These are phyloP conservation scores for Crotalus tigris DNA, from an alignment of 2,113 vertebrate genomes.

Conservation along the genomic window DNA sequence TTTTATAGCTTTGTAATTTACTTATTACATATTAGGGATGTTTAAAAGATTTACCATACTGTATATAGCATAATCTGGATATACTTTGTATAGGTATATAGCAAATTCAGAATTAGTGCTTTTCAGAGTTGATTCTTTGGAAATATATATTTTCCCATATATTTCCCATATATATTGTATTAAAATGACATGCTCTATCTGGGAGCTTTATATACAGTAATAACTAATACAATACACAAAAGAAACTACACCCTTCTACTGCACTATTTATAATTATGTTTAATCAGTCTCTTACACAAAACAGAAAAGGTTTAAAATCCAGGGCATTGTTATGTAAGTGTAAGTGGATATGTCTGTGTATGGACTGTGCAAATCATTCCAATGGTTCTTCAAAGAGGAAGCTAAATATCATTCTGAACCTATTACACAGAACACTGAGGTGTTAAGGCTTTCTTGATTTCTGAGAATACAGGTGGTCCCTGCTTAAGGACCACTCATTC, in stretches of 20 bases:
- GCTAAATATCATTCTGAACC: not conserved
- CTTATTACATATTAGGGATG: slow-evolving; percentile 56
- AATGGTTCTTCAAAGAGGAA: not conserved
- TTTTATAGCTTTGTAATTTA: slow-evolving; percentile 48
- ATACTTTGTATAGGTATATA: not conserved
- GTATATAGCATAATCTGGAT: slow-evolving; percentile 54
- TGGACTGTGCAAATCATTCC: not conserved
- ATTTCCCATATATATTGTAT: slow-evolving; percentile 58
- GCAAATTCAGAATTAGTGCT: not conserved
- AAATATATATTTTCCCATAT: slow-evolving; percentile 55
- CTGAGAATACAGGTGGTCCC: not conserved
- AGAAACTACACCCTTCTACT: slow-evolving; percentile 65
- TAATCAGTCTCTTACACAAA: slow-evolving; percentile 25
- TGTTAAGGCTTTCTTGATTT: not conserved
- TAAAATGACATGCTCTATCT: slow-evolving; percentile 58
- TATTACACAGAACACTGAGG: not conserved
- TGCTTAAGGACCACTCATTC: not conserved
- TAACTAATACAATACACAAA: slow-evolving; percentile 57
- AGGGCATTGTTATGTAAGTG: slow-evolving; percentile 8
- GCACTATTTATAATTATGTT: slow-evolving; percentile 58
- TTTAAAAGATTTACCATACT: slow-evolving; percentile 59
- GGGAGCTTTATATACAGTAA: slow-evolving; percentile 45
- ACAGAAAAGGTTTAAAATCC: slow-evolving; percentile 28
- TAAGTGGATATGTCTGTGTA: not conserved
- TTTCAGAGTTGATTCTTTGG: slow-evolving; percentile 51